Percentiles rank a stretch among this genome's conserved stretches.
phyloP scores from a whole-genome alignment of 2,113 vertebrate species.

The Calypte anna region DNA sequence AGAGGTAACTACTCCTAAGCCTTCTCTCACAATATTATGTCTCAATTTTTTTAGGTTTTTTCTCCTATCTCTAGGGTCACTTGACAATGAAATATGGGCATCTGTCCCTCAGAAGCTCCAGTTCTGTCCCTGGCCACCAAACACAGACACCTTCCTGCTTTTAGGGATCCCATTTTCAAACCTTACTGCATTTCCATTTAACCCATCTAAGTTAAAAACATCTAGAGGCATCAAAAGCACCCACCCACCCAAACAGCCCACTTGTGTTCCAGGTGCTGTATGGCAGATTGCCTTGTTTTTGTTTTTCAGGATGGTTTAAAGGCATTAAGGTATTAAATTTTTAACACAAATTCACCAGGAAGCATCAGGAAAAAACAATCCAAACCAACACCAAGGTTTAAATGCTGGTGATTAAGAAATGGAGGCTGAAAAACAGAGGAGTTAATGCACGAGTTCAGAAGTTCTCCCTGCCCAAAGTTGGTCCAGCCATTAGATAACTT shows the following conservation, averaged over 20 bases:
- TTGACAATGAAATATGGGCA: neutral
- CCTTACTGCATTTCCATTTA: neutral
- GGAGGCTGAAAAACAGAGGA: neutral
- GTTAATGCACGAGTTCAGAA: neutral
- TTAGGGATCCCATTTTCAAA: fast-evolving
- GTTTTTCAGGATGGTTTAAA: neutral
- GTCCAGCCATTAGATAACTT: neutral
- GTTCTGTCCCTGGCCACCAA: neutral
- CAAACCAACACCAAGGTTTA: neutral
- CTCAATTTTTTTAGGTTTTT: neutral
- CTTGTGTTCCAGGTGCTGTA: neutral
- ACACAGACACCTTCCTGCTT: neutral
- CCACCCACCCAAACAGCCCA: neutral
- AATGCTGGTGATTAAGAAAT: neutral
- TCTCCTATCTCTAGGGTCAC: neutral
- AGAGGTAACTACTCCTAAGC: neutral
- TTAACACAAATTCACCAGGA: neutral
- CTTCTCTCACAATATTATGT: neutral
- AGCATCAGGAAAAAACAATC: neutral
- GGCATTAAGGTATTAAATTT: neutral
- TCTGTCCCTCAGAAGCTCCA: neutral
- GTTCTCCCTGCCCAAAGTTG: neutral
- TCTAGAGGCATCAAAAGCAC: neutral
- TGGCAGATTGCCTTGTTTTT: neutral
- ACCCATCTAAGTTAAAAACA: neutral